Base-by-base conservation (phyloP, 2,797 vertebrate genomes). In the Bryconaethiops microstoma region DNA sequence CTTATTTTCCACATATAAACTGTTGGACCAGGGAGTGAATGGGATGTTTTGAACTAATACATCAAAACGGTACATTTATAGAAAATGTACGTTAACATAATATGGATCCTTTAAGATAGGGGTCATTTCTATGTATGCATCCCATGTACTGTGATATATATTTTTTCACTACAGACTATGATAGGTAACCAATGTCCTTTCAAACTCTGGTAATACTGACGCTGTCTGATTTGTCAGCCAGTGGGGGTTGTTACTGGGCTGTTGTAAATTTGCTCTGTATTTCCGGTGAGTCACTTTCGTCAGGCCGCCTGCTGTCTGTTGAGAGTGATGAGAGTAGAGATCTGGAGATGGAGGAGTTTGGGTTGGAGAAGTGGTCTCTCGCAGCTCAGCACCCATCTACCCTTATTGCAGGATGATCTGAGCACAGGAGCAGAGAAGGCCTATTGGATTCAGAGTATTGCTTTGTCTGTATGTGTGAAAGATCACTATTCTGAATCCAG, bases 301-400 rank as follows among this genome's bases (percentile, higher is more conserved):
- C 52, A 82, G 84, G 89, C 85, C 85, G 88, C 87, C 88, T 89
- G 88, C 84, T 85, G 78, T 88, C 87, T 87, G 81, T 82, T 90
- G 16, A 23, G 17, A 45, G 29, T 55, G 52, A 67, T 45, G 21
- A 57, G 50, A 45, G 62, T 9, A 10, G 9, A 65, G 29, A 48
- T 9, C 25, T 62, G 62, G 62, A 48, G 71, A 72, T 29, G 8
- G 50, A 79, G 68, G 35, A 50, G 57, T 73, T 57, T 65, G 40
- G 29, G 82, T 79, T 72, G 50, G 81, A 85, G 84, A 23, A 82
- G 67, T 77, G 79, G 39, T 48, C 40, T 74, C 50, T 68, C 62
- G n/a, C 60, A 65, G 69, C 70, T 39, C 63, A 65, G 52, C 60
- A 65, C 50, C 74, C 62, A 82, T 77, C 80, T 77, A 74, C 68